A percentile compares a stretch with the other conserved stretches of the same genome.
These are phyloP conservation scores for Cervus canadensis DNA, from an alignment of 2,113 vertebrate genomes.

Conservation along the genomic window DNA sequence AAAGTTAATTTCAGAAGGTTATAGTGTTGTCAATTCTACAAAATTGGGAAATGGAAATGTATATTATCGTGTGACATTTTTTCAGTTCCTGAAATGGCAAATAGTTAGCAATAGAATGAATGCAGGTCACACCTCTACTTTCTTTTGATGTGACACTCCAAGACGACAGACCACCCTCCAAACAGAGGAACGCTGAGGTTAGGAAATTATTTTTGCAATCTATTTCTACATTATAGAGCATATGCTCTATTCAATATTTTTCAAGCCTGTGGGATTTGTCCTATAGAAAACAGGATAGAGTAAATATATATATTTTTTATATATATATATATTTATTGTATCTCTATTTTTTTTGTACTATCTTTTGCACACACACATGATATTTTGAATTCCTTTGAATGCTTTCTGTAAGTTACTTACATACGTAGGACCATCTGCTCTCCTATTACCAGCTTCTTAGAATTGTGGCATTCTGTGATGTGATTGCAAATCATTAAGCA, in stretches of 20 bases:
- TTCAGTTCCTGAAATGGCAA: constrained; percentile 32
- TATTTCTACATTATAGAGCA: background rate
- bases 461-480: constrained; percentile 27
- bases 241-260: constrained; percentile 5
- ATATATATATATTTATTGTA: background rate
- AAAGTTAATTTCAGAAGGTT: constrained; percentile 15
- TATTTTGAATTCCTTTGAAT: constrained; percentile 53
- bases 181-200: constrained; percentile 14
- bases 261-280: constrained; percentile 39
- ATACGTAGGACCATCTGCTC: constrained; percentile 67
- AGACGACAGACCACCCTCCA: background rate
- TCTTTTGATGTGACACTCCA: background rate
- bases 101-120: constrained; percentile 22
- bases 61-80: constrained; percentile 34
- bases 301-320: background rate
- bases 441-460: constrained; percentile 58
- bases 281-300: background rate
- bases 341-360: background rate
- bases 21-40: background rate
- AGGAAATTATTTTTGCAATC: constrained; percentile 46
- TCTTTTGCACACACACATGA: background rate
- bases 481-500: constrained; percentile 53
- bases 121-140: background rate
- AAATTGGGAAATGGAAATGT: constrained; percentile 53
- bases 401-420: constrained; percentile 60